Evolutionary conservation across 1,140 invertebrate genomes (phyloP), one percentile per base, ranked within the genome.

Genomic region (Drosophila carrolli): DNA sequence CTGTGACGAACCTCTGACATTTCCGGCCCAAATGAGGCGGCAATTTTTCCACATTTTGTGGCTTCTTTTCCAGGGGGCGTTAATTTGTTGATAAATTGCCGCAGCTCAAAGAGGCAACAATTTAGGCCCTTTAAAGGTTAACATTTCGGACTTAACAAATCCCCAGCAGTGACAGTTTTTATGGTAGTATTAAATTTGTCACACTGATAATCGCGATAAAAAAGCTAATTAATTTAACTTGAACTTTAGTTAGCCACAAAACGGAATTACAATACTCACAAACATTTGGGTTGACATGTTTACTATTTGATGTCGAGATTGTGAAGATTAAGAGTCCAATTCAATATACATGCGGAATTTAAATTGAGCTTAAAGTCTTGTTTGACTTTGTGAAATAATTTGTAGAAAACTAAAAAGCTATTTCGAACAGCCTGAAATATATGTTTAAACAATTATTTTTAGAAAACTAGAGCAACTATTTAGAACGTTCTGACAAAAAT

Each of bases 81-180:
- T 85, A 83, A 83, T 84, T 80, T 80, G 66, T 75, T 75, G 81
- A 80, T 83, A 68, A 83, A 82, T 82, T 83, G 57, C 29, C 16
- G 16, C 13, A n/a, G 68, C 73, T 67, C 60, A 55, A 47, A 55
- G 46, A 32, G 38, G 32, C 53, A 50, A 11, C 41, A 60, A 19
- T 48, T 48, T 23, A 14, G 44, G 19, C 32, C 32, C 43, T 55
- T 83, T 63, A 65, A 70, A 72, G 66, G 37, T 13, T 58, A 19
- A 23, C 19, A 7, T 48, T 57, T 48, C 14, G 11, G 54, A 10
- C 27, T 23, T 32, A 44, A 14, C 10, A 16, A 50, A 50, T 50
- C 8, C 47, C 19, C 23, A 10, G n/a, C 13, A 4, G 27, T 3
- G n/a, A 32, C 9, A 32, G 55, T 44, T 59, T 60, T 61, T 50